Evolutionary conservation across 2,797 vertebrate genomes (phyloP).

Genomic region (Gymnoscopelus microlampas): DNA sequence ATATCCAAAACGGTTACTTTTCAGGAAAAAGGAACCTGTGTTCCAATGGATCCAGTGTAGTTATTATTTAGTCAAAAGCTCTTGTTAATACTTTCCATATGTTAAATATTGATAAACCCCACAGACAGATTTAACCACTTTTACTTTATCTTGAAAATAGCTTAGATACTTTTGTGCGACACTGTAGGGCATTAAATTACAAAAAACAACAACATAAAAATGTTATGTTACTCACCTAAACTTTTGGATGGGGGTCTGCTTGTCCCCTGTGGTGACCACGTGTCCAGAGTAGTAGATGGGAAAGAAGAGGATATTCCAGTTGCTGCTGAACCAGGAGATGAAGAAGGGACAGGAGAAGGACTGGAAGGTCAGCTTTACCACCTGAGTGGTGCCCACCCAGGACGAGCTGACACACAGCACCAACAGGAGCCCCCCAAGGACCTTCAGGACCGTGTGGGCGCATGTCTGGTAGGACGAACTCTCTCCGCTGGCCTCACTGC

Average conservation of each 20-base stretch:
- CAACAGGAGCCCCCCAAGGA: conserved; percentile 93
- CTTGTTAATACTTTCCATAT: too few relatives aligned
- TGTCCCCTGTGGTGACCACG: conserved; percentile 90
- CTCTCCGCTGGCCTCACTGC: conserved; percentile 84
- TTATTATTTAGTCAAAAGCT: too few relatives aligned
- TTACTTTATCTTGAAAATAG: too few relatives aligned
- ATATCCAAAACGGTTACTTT: too few relatives aligned
- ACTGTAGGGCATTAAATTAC: too few relatives aligned
- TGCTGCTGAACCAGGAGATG: conserved; percentile 99
- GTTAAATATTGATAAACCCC: too few relatives aligned
- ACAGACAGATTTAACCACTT: too few relatives aligned
- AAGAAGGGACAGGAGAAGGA: conserved; percentile 99
- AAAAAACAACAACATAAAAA: too few relatives aligned
- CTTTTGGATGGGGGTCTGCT: conserved; percentile 95
- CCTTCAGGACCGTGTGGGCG: conserved; percentile 85
- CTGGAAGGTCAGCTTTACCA: conserved; percentile 97
- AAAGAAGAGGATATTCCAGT: conserved; percentile 99
- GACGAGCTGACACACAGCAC: conserved; percentile 95
- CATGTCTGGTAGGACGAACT: conserved; percentile 88
- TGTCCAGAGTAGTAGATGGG: conserved; percentile 97
- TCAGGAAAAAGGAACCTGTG: too few relatives aligned
- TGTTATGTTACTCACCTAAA: conserved; percentile 85
- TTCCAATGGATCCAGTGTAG: too few relatives aligned
- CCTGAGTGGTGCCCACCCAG: conserved; percentile 97
- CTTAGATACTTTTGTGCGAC: too few relatives aligned